Conservation (phyloP, 1,140 invertebrate species). For the Heterodera schachtii region DNA sequence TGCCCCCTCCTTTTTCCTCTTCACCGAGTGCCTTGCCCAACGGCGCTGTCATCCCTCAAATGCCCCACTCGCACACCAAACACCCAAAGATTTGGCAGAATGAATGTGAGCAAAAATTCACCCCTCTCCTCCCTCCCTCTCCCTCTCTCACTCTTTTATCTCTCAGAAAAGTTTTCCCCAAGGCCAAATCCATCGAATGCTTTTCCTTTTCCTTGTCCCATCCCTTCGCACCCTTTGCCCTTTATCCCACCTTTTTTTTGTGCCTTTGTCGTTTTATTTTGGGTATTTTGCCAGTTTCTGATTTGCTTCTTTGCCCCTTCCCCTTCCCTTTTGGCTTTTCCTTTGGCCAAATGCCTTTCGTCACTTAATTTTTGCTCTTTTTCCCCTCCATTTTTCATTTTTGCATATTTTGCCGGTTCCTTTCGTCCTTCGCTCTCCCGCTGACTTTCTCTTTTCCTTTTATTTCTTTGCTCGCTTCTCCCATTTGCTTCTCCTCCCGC, state of each 20-base stretch:
- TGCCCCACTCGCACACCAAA: neutral
- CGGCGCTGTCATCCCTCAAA: conserved; percentile 1
- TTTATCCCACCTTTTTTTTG: no score
- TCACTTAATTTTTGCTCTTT: neutral
- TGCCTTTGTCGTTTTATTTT: no score
- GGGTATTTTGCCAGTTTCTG: no score
- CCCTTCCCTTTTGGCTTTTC: no score
- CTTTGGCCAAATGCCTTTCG: no score
- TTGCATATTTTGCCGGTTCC: no score
- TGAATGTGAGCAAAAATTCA: neutral
- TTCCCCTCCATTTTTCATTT: neutral
- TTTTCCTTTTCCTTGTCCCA: no score
- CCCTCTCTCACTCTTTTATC: neutral
- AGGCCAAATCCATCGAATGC: conserved; percentile 9
- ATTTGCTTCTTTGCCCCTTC: no score
- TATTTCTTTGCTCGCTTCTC: neutral
- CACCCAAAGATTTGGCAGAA: neutral
- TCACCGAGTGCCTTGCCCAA: neutral
- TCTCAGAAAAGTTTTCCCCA: neutral
- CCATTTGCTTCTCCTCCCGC: neutral
- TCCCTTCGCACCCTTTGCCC: no score
- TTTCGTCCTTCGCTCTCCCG: neutral
- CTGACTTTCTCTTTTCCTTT: neutral
- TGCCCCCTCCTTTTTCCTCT: neutral
- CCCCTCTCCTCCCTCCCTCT: neutral